Evolutionary conservation across 2,888 invertebrate species (phyloP), one percentile per base, ranked within the genome.

Genomic region (Tupiocoris notatus): DNA sequence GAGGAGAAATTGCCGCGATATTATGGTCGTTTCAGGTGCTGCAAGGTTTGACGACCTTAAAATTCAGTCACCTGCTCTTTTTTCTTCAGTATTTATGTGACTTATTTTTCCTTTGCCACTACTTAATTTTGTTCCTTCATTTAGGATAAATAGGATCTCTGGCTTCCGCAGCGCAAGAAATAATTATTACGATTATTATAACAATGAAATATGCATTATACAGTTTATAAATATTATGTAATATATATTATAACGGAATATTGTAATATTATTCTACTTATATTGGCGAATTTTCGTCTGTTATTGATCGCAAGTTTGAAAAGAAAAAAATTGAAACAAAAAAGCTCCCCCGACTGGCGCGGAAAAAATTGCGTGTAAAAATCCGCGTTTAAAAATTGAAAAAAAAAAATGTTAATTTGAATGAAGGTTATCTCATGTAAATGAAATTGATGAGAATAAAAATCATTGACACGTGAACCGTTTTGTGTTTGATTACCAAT

Each of bases 381-480:
- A 59, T 59, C 20, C n/a, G 20, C 39, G 6, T 12, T 12, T n/a
- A n/a, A n/a, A 59, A 59, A 59, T 59, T 3, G 59, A 9, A 70
- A 25, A 25, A 24, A 65, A 24, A 22, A 61, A 54, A 61, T 65
- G 22, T 65, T 73, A 63, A 62, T 61, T 73, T 73, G 62, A 73
- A 70, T 57, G 73, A 73, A 73, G 73, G 61, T 73, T 73, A 73
- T 73, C 73, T 73, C 62, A 73, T 73, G 73, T 73, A 73, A 61
- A 73, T 73, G 25, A 25, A 70, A 61, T 58, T 62, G 18, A 62
- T 25, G 73, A 70, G 58, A 65, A 73, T 61, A 61, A 73, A 73
- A 73, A 73, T 25, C 16, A 61, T 62, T 63, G 73, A 62, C 59
- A 23, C 59, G 24, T 58, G 59, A 9, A 18, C 9, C 12, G 16